phyloP scores from a whole-genome alignment of 2,113 vertebrate genomes.

The Platichthys stellatus region DNA sequence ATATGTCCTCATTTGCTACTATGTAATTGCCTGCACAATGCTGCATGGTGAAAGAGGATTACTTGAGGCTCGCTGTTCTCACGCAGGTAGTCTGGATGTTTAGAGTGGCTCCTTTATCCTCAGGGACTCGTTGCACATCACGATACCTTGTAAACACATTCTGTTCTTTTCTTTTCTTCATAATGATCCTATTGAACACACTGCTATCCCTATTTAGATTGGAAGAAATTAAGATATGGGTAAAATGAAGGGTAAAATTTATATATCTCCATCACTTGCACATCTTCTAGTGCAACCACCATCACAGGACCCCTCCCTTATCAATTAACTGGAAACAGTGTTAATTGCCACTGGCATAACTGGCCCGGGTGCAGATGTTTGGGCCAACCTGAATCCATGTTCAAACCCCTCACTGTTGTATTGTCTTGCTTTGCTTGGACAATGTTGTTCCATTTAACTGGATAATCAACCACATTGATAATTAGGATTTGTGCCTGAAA shows the following conservation, averaged over 20 bases:
- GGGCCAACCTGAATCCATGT: neutral
- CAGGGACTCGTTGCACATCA: neutral
- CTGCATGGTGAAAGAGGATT: neutral
- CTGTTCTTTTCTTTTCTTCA: neutral
- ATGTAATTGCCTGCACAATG: neutral
- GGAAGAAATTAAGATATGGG: neutral
- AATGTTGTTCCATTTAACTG: neutral
- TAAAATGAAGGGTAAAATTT: too few species aligned
- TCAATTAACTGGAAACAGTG: neutral
- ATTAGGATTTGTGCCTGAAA: constrained; percentile 18
- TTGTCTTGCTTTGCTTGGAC: neutral
- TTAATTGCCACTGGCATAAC: too few species aligned
- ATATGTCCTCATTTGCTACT: neutral
- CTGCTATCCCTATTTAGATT: neutral
- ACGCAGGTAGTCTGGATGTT: neutral
- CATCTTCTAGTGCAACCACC: neutral
- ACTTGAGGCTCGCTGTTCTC: neutral
- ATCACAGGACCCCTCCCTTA: neutral
- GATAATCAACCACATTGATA: constrained; percentile 9
- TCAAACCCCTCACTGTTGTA: neutral
- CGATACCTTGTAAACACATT: neutral
- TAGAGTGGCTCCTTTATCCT: neutral
- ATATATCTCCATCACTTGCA: too few species aligned
- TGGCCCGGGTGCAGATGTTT: constrained; percentile 3
- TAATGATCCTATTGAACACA: neutral